These are phyloP conservation scores for Cydia strobilella DNA, from an alignment of 1,140 invertebrate species.

Conservation along the genomic window DNA sequence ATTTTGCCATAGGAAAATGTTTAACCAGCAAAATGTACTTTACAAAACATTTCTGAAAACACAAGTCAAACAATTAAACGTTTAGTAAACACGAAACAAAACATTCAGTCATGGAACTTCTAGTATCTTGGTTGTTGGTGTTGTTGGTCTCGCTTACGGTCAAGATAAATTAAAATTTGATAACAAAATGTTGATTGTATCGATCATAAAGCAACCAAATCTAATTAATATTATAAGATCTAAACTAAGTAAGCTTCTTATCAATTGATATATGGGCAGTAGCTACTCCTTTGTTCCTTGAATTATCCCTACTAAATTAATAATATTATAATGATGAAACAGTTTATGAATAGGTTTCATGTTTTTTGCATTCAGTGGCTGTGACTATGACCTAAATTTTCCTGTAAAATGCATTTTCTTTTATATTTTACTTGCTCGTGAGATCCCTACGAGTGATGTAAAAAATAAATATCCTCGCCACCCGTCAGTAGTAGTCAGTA, in stretches of 20 bases:
- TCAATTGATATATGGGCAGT: neutral
- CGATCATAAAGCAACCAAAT: neutral
- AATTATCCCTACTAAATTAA: too few relatives aligned
- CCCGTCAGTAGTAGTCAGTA: too few relatives aligned
- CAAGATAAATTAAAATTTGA: constrained; percentile 59
- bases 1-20: too few relatives aligned
- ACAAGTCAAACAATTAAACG: neutral
- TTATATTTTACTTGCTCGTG: too few relatives aligned
- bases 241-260: neutral
- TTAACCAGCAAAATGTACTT: too few relatives aligned
- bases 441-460: too few relatives aligned
- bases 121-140: constrained; percentile 42
- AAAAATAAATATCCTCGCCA: too few relatives aligned
- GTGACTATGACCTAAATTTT: too few relatives aligned
- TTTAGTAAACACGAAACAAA: constrained; percentile 35
- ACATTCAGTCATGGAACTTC: constrained; percentile 53
- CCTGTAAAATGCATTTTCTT: too few relatives aligned
- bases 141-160: constrained; percentile 59
- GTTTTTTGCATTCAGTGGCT: too few relatives aligned
- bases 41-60: too few relatives aligned
- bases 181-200: constrained; percentile 34
- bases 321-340: neutral
- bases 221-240: constrained; percentile 27
- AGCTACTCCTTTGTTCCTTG: neutral
- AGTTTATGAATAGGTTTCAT: neutral